Conservation (phyloP, 2,797 vertebrate species). For the Naso thynnoides region DNA sequence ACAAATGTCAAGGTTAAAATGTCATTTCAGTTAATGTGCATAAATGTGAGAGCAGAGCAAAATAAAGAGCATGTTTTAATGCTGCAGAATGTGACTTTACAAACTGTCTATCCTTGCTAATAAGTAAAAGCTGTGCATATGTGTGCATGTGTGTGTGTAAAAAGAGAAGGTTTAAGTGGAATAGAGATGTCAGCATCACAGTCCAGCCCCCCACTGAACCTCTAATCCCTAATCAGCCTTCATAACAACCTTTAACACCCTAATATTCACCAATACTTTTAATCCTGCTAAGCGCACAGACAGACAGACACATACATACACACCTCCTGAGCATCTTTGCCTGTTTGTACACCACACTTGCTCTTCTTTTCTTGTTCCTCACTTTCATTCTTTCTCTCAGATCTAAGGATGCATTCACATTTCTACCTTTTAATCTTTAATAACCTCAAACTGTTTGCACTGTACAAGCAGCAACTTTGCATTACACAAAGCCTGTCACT, state of each 20-base stretch:
- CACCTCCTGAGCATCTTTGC: not conserved
- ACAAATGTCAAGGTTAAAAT: not conserved
- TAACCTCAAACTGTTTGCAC: not conserved
- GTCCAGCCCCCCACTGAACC: slow-evolving; percentile 36
- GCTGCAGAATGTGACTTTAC: slow-evolving; percentile 6
- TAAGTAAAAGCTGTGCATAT: slow-evolving; percentile 24
- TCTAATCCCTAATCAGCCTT: slow-evolving; percentile 64
- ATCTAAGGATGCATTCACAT: not conserved
- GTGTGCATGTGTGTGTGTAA: slow-evolving; percentile 8
- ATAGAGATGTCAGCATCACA: slow-evolving; percentile 57
- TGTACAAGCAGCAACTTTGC: not conserved
- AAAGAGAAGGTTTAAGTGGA: slow-evolving; percentile 26
- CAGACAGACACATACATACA: slow-evolving; percentile 14
- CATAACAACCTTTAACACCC: slow-evolving; percentile 63
- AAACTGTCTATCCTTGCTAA: not conserved
- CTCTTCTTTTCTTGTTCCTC: too few relatives aligned
- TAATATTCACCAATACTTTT: slow-evolving; percentile 71
- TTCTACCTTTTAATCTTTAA: slow-evolving; percentile 4
- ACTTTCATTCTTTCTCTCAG: not conserved
- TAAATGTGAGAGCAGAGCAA: too few relatives aligned
- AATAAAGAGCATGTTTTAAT: slow-evolving; percentile 1
- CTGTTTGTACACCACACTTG: not conserved
- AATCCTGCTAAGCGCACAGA: slow-evolving; percentile 55
- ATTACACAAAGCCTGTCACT: too few relatives aligned
- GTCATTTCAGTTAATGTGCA: not conserved